phyloP scores from a whole-genome alignment of 2,113 vertebrate species.

The Solea solea region DNA sequence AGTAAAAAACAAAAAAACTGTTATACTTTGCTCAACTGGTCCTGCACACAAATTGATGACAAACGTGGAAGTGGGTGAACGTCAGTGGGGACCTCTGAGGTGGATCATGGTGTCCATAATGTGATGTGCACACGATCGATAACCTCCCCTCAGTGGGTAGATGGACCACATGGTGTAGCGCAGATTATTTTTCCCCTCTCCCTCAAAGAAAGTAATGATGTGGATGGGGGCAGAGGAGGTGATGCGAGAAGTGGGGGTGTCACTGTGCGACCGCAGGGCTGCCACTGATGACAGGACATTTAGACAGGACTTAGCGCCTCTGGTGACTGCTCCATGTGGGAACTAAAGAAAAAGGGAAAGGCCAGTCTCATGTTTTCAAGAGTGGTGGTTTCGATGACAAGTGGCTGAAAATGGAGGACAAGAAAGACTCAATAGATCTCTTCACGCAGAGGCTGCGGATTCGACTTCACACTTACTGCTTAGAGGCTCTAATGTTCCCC shows the following conservation, averaged over 20 bases:
- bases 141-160: slow-evolving; percentile 35
- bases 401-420: slow-evolving; percentile 28
- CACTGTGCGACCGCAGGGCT: slow-evolving; percentile 15
- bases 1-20: slow-evolving; percentile 54
- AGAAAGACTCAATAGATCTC: slow-evolving; percentile 43
- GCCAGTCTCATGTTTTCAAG: slow-evolving; percentile 35
- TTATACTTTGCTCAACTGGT: slow-evolving; percentile 47
- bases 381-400: slow-evolving; percentile 39
- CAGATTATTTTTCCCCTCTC: slow-evolving; percentile 42
- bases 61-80: slow-evolving; percentile 5
- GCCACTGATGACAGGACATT: slow-evolving; percentile 54
- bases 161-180: slow-evolving; percentile 22
- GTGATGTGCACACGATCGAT: slow-evolving; percentile 66
- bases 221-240: slow-evolving; percentile 6
- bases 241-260: slow-evolving; percentile 4
- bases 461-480: slow-evolving; percentile 33
- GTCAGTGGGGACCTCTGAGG: slow-evolving; percentile 32
- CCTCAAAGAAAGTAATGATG: slow-evolving; percentile 12
- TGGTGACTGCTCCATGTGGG: slow-evolving; percentile 37
- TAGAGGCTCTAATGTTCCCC: slow-evolving; percentile 9
- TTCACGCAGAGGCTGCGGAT: slow-evolving; percentile 28
- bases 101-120: slow-evolving; percentile 64
- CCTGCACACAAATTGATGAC: slow-evolving; percentile 58
- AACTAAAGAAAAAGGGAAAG: slow-evolving; percentile 16
- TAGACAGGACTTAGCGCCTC: slow-evolving; percentile 39